Conservation (phyloP, 1,140 invertebrate species). For the Platorchestia sp. region DNA sequence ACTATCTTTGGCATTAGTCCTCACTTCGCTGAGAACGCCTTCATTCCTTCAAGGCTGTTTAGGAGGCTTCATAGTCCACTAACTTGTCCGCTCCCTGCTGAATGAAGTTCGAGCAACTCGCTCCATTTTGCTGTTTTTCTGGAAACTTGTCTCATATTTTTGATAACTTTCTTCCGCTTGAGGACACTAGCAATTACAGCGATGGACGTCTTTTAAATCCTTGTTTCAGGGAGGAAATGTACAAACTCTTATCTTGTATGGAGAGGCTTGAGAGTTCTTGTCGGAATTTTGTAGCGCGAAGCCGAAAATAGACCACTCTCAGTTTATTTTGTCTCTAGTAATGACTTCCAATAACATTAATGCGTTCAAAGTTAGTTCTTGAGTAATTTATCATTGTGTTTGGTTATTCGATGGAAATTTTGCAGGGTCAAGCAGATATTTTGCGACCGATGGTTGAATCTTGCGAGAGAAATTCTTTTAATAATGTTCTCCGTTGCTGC, state of each 20-base stretch:
- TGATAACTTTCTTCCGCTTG: not conserved
- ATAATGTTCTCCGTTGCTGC: too few relatives aligned
- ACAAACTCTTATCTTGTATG: not conserved
- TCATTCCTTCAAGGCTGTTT: not conserved
- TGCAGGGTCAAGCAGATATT: too few relatives aligned
- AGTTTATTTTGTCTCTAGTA: not conserved
- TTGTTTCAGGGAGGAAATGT: not conserved
- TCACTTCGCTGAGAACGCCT: not conserved
- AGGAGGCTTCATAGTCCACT: not conserved
- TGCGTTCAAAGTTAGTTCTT: too few relatives aligned
- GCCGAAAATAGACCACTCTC: not conserved
- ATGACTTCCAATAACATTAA: not conserved
- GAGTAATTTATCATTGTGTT: too few relatives aligned
- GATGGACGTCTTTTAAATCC: not conserved
- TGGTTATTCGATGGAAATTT: too few relatives aligned
- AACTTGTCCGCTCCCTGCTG: not conserved
- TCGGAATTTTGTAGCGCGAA: not conserved
- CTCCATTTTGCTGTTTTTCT: slow-evolving; percentile 8
- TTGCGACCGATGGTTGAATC: too few relatives aligned
- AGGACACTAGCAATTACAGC: not conserved
- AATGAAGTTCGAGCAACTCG: not conserved
- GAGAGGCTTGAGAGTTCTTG: not conserved
- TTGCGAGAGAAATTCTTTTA: too few relatives aligned
- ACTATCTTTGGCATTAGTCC: not conserved
- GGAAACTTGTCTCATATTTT: not conserved